Conservation (phyloP, 2,113 vertebrate genomes). For the Pogona vitticeps region DNA sequence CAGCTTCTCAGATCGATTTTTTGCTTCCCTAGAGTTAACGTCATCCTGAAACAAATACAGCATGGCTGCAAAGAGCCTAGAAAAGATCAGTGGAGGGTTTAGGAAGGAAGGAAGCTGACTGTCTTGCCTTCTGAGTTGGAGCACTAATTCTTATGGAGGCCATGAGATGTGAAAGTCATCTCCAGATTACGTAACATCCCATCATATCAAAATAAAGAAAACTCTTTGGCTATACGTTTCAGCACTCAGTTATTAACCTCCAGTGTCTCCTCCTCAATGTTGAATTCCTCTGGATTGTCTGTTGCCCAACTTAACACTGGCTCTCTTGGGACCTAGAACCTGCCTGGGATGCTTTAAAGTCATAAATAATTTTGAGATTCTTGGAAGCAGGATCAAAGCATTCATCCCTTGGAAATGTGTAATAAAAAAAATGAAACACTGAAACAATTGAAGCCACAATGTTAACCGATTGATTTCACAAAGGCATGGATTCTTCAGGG, state of each 20-base stretch:
- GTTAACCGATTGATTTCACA: not conserved
- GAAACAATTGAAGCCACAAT: not conserved
- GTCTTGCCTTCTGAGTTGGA: not conserved
- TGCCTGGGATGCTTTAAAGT: not conserved
- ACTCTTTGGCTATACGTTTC: not conserved
- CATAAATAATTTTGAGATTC: not conserved
- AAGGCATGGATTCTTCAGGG: not conserved
- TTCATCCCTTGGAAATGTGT: not conserved
- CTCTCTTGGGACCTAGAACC: not conserved
- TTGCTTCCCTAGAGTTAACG: not conserved
- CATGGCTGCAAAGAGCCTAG: not conserved
- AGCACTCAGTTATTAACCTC: not conserved
- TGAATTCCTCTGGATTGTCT: not conserved
- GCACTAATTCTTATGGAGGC: not conserved
- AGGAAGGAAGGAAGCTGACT: not conserved
- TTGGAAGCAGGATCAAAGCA: not conserved
- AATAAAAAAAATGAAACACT: slow-evolving; percentile 13
- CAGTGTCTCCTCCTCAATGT: not conserved
- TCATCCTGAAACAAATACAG: slow-evolving; percentile 13
- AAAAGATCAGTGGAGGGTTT: not conserved
- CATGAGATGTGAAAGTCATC: slow-evolving; percentile 6
- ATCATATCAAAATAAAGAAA: slow-evolving; percentile 16
- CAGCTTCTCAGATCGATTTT: not conserved
- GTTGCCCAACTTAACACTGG: not conserved
- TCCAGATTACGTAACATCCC: not conserved